Evolutionary conservation across 2,888 invertebrate species (phyloP), one percentile per base, ranked within the genome.

Genomic region (Rhodophaea formosa): DNA sequence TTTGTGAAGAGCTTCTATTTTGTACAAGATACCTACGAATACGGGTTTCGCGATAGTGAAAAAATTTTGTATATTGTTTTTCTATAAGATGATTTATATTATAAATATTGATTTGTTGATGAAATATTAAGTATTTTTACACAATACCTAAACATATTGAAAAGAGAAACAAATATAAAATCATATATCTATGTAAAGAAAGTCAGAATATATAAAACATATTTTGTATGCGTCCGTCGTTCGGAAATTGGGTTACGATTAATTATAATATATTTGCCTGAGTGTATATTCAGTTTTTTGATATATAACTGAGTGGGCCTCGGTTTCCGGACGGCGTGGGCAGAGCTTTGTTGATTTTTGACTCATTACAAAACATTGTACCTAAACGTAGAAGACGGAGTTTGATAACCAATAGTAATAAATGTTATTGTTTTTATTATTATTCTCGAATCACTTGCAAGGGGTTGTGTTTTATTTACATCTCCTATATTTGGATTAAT

Each of bases 361-460:
- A 81, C 75, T 84, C 79, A 81, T 79, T 79, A 87, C 85, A 88
- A 86, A 83, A 84, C 80, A 83, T 82, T 90, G 88, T 91, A 90
- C 90, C 90, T 91, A 75, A 82, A 3, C 74, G 79, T 90, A 90
- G 89, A 67, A 68, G 79, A 73, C 10, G 76, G 79, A 79, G 72
- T 86, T 82, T 86, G 84, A 85, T 88, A 89, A 90, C 88, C 89
- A 88, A 91, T 88, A 90, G 88, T 76, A 88, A 86, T 88, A 89
- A 87, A 90, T 85, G 88, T 89, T 89, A 87, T 89, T 86, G 87
- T 89, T 90, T 87, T 87, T 81, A 87, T 88, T 86, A 88, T 86
- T 85, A 90, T 86, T 89, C 89, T 90, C 84, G 87, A 86, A 86
- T 90, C 90, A 91, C 90, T 91, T 90, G 88, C 90, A 89, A 87